A percentile compares a stretch with the other conserved stretches of the same genome.
Conservation (phyloP, 2,113 vertebrate genomes). For the Dromas ardeola region DNA sequence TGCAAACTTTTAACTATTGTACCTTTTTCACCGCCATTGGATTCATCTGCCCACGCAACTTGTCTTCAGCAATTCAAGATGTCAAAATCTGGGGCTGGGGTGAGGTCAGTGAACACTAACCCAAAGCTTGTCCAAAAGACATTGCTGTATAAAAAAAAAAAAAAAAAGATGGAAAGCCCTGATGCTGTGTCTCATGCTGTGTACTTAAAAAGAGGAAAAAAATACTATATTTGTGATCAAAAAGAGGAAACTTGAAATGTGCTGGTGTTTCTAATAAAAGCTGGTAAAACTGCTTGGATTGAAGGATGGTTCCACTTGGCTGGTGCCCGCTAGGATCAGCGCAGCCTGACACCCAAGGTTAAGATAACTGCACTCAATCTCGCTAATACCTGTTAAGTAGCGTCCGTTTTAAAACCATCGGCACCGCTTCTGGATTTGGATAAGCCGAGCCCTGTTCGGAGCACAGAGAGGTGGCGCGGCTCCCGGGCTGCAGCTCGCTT, state of each 20-base stretch:
- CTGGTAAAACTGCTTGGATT: constrained; percentile 77
- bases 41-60: constrained; percentile 24
- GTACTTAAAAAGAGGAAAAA: constrained; percentile 71
- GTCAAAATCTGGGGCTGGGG: constrained; percentile 41
- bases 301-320: constrained; percentile 72
- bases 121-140: constrained; percentile 49
- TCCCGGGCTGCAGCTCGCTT: rapidly evolving
- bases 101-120: constrained; percentile 45
- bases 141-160: constrained; percentile 24
- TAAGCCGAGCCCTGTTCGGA: neutral
- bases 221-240: constrained; percentile 78
- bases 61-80: constrained; percentile 48
- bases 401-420: neutral
- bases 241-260: constrained; percentile 79
- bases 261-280: constrained; percentile 82
- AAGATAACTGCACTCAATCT: neutral
- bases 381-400: neutral
- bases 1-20: neutral
- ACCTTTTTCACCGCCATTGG: constrained; percentile 3
- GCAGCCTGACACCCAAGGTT: neutral
- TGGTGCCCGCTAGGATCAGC: constrained; percentile 21
- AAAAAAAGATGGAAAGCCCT: constrained; percentile 44
- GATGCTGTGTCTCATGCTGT: constrained; percentile 73
- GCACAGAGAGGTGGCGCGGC: neutral
- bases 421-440: neutral